These are phyloP conservation scores for Phrynocephalus guinanensis DNA, from an alignment of 2,797 vertebrate species.

Conservation along the genomic window DNA sequence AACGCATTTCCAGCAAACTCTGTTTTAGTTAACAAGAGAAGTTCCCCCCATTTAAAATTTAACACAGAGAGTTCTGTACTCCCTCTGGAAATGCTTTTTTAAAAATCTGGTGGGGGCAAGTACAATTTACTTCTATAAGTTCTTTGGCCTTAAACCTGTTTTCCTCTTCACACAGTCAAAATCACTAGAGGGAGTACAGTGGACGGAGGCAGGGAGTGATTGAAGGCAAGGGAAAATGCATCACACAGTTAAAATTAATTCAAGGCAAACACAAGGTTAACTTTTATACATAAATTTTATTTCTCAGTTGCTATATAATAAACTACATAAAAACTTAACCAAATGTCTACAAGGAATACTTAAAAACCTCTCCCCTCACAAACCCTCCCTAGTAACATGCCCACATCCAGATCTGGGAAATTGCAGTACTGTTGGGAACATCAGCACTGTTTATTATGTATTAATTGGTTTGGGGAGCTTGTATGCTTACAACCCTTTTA, in stretches of 20 bases:
- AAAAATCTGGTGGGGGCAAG: neutral
- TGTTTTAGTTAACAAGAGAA: constrained; percentile 36
- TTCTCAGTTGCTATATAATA: constrained; percentile 37
- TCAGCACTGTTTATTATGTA: constrained; percentile 28
- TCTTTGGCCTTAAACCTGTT: neutral
- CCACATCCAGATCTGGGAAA: constrained; percentile 19
- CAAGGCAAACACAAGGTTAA: neutral
- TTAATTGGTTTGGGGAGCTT: constrained; percentile 21
- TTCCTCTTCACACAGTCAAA: constrained; percentile 17
- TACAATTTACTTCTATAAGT: constrained; percentile 38
- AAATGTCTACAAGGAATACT: constrained; percentile 31
- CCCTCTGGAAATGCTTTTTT: constrained; percentile 12
- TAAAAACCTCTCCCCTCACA: neutral
- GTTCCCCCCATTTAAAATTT: constrained; percentile 30
- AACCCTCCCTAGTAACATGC: constrained; percentile 4
- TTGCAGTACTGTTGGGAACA: constrained; percentile 13
- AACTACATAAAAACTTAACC: constrained; percentile 28
- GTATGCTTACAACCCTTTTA: constrained; percentile 2
- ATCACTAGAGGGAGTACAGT: fast-evolving
- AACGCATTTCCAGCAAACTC: constrained; percentile 24
- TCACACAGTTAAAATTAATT: neutral
- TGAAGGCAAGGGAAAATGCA: constrained; percentile 24
- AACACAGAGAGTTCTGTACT: neutral
- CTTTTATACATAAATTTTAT: constrained; percentile 33
- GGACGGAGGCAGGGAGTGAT: neutral